Conservation (phyloP, 2,888 invertebrate genomes). For the Zonitis immaculata region DNA sequence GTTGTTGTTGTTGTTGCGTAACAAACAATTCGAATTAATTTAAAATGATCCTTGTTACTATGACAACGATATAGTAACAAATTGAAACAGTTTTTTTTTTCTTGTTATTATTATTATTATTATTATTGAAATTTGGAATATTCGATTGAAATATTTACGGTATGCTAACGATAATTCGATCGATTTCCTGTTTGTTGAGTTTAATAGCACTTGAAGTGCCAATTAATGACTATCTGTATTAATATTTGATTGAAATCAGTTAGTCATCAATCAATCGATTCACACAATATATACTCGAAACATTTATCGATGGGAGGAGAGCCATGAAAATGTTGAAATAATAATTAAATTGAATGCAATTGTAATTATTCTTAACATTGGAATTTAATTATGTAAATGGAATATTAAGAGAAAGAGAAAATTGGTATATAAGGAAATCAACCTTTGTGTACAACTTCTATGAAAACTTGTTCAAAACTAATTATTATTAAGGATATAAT, state of each 20-base stretch:
- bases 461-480: slow-evolving; percentile 4
- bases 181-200: not conserved
- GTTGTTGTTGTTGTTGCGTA: not conserved
- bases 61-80: not conserved
- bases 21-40: not conserved
- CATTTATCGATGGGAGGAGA: too few relatives aligned
- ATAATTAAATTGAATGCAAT: not conserved
- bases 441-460: not conserved
- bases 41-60: too few relatives aligned
- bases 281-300: too few relatives aligned
- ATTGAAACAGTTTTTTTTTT: not conserved
- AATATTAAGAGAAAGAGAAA: not conserved
- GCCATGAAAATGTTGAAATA: not conserved
- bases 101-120: too few relatives aligned
- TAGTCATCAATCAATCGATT: not conserved
- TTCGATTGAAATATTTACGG: too few relatives aligned
- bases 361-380: not conserved
- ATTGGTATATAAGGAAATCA: not conserved
- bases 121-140: too few relatives aligned
- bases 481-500: not conserved
- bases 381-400: not conserved
- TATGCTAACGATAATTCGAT: too few relatives aligned
- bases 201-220: not conserved
- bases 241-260: not conserved
- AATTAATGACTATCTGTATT: not conserved